Base-by-base conservation (phyloP, 2,113 vertebrate genomes). In the Lasiurus borealis region DNA sequence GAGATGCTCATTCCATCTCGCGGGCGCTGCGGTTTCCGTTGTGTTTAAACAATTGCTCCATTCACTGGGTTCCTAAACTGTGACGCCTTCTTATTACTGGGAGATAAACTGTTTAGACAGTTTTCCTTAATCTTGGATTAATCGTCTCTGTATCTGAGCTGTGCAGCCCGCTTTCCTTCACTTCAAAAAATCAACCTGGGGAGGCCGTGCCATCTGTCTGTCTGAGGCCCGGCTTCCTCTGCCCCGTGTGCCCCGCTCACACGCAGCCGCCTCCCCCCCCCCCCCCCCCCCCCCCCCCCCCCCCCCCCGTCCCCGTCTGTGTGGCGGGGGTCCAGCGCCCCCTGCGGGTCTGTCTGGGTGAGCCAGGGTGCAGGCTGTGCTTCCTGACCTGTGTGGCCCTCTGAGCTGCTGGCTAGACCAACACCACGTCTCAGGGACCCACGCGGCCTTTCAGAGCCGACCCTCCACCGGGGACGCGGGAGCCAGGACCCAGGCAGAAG, bases 101-200 rank as follows among this genome's bases (percentile, higher is more conserved):
- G 97, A 98, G 98, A 98, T 98, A 98, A 98, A 98, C 98, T 98
- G 98, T 98, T 98, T 98, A 98, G 98, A 98, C 98, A 96, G 96
- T 98, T 98, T 98, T 97, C 98, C 97, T 98, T 98, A 98, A 99
- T 98, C 98, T 98, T 96, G 97, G 98, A 98, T 98, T 98, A 98
- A 98, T 98, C 97, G 97, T 97, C 97, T 93, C 97, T 95, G 93
- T 97, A 83, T 97, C 98, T 98, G 98, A 97, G 97, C 96, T 85
- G 97, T 96, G 96, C 88, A 92, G 95, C 95, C 97, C 59, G 66
- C 98, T 97, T 98, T 98, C 97, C 97, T 95, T 98, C 97, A 97
- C 98, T 97, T 97, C 7, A 96, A 85, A 93, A 97, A 86, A 95
- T 69, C 94, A 75, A 81, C 59, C 52, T 59, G 71, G 69, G 94